phyloP scores from a whole-genome alignment of 2,888 invertebrate genomes.

The Augiades crinisus region DNA sequence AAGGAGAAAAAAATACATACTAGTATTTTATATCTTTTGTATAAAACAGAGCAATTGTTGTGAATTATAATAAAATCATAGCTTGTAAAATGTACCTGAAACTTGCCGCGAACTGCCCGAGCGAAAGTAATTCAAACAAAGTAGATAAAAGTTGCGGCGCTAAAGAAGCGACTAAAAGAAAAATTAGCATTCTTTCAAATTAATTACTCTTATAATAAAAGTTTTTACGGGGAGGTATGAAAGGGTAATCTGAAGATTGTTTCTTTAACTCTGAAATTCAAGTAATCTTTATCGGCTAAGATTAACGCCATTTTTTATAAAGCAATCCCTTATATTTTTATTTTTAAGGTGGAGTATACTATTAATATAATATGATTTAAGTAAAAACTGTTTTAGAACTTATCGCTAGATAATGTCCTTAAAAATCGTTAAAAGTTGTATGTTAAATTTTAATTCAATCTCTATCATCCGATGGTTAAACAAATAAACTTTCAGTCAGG shows the following conservation, averaged over 20 bases:
- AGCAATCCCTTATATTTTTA: slow-evolving; percentile 4
- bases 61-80: slow-evolving; percentile 46
- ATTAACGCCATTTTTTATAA: slow-evolving; percentile 20
- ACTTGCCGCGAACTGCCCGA: slow-evolving; percentile 60
- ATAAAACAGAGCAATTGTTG: slow-evolving; percentile 45
- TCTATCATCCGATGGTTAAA: not conserved
- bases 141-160: slow-evolving; percentile 77
- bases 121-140: slow-evolving; percentile 78
- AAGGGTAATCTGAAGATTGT: slow-evolving; percentile 57
- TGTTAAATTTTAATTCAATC: not conserved
- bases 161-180: slow-evolving; percentile 77
- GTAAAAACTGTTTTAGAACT: no score
- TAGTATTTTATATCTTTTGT: no score
- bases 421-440: no score
- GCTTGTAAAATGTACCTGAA: slow-evolving; percentile 55
- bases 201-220: slow-evolving; percentile 76
- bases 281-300: slow-evolving; percentile 23
- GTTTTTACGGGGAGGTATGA: slow-evolving; percentile 62
- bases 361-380: no score
- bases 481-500: no score
- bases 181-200: slow-evolving; percentile 79
- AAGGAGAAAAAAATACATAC: no score
- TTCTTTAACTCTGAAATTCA: slow-evolving; percentile 23
- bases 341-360: no score
- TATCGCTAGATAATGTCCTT: no score